Evolutionary conservation across 1,140 invertebrate genomes (phyloP).

Genomic region (Pogonognathellus flavescens): DNA sequence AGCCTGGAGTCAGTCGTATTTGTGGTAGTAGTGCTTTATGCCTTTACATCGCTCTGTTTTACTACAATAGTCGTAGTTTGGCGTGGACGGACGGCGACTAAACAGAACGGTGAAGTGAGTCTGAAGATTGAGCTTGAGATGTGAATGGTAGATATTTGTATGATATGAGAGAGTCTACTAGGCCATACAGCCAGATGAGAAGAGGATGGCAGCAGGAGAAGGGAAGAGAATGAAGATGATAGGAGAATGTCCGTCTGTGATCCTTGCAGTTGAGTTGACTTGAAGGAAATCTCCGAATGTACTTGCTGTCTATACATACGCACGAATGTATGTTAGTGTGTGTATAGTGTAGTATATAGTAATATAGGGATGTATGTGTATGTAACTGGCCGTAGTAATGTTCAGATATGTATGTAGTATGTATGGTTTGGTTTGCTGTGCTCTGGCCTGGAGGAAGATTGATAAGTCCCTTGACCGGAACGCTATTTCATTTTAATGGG

Average conservation of each 20-base stretch:
- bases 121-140: background rate
- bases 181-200: background rate
- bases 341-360: background rate
- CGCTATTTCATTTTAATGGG: constrained; percentile 67
- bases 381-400: no score
- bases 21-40: background rate
- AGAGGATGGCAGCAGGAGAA: background rate
- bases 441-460: constrained; percentile 64
- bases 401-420: background rate
- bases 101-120: background rate
- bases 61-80: background rate
- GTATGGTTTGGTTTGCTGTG: constrained; percentile 23
- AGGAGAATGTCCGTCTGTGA: constrained; percentile 45
- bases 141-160: constrained; percentile 31
- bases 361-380: no score
- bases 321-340: background rate
- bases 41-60: no score
- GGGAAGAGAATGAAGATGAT: constrained; percentile 42
- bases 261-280: constrained; percentile 12
- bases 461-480: constrained; percentile 67
- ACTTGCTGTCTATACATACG: background rate
- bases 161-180: background rate
- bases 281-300: constrained; percentile 43
- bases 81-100: background rate
- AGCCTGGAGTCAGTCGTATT: background rate